A percentile compares a stretch with the other conserved stretches of the same genome.
Evolutionary conservation across 64 coral and sea anemone species (phyloP).

Genomic region (Catalaphyllia jardinei): DNA sequence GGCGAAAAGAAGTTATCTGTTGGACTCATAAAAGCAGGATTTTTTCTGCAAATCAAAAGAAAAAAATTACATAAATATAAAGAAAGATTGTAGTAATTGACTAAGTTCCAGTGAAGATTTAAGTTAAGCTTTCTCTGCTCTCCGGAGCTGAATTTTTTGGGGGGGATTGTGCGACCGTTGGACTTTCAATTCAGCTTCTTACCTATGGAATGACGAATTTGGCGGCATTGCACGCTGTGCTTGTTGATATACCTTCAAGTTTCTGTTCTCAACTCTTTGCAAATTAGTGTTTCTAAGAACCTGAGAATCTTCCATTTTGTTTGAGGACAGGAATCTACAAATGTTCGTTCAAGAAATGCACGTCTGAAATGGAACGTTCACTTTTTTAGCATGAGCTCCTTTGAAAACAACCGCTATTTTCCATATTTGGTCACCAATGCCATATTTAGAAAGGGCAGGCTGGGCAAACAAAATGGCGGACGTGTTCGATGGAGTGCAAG

Average conservation of each 20-base stretch:
- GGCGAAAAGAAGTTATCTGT: slow-evolving; percentile 70
- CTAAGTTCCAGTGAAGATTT: no score
- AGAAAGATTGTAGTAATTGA: not conserved
- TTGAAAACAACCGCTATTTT: slow-evolving; percentile 32
- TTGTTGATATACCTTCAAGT: not conserved
- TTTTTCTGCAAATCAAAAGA: slow-evolving; percentile 19
- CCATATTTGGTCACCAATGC: slow-evolving; percentile 31
- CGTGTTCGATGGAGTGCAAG: not conserved
- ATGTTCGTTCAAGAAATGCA: not conserved
- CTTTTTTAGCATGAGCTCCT: not conserved
- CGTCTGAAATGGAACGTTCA: not conserved
- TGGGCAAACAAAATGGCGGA: slow-evolving; percentile 8
- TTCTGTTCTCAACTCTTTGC: not conserved
- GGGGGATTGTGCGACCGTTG: not conserved
- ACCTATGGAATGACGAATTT: not conserved
- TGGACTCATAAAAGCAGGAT: slow-evolving; percentile 51
- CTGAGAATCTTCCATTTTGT: not conserved
- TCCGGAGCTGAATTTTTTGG: no score
- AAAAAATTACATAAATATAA: not conserved
- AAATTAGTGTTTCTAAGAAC: not conserved
- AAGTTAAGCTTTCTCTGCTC: no score
- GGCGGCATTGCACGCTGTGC: not conserved
- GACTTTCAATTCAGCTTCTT: not conserved
- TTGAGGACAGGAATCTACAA: not conserved
- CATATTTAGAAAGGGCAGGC: not conserved